Conservation (phyloP, 2,888 invertebrate species). For the Macrophya alboannulata region DNA sequence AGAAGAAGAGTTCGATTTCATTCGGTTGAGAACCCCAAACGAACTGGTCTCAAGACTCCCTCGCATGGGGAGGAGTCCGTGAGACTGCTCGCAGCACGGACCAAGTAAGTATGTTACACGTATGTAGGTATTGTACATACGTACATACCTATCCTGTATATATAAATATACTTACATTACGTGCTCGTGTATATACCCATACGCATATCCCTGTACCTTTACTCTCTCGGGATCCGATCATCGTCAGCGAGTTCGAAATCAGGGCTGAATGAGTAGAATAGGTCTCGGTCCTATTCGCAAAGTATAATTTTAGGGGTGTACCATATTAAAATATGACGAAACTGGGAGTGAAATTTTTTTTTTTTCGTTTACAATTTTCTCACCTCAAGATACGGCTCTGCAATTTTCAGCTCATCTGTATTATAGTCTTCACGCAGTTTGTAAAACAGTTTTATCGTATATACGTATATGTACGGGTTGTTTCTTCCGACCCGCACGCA, state of each 20-base stretch:
- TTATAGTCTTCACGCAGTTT: not conserved
- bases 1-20: not conserved
- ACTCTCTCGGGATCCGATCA: not conserved
- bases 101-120: slow-evolving; percentile 29
- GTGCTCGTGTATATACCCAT: not conserved
- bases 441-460: not conserved
- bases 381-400: too few species aligned
- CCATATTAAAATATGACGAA: not conserved
- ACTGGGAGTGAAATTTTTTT: not conserved
- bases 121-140: slow-evolving; percentile 13
- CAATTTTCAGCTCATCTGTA: not conserved
- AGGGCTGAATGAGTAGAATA: not conserved
- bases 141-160: not conserved
- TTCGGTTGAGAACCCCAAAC: slow-evolving; percentile 48
- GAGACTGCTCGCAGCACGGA: slow-evolving; percentile 8
- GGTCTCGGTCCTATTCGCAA: not conserved
- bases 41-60: slow-evolving; percentile 54
- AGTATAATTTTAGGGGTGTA: not conserved
- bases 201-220: not conserved
- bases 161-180: not conserved
- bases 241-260: not conserved
- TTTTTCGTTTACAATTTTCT: too few species aligned
- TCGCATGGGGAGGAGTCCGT: slow-evolving; percentile 48
- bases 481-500: too few species aligned
- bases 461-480: not conserved